These are phyloP conservation scores for Plestiodon gilberti DNA, from an alignment of 2,113 vertebrate genomes.

Conservation along the genomic window DNA sequence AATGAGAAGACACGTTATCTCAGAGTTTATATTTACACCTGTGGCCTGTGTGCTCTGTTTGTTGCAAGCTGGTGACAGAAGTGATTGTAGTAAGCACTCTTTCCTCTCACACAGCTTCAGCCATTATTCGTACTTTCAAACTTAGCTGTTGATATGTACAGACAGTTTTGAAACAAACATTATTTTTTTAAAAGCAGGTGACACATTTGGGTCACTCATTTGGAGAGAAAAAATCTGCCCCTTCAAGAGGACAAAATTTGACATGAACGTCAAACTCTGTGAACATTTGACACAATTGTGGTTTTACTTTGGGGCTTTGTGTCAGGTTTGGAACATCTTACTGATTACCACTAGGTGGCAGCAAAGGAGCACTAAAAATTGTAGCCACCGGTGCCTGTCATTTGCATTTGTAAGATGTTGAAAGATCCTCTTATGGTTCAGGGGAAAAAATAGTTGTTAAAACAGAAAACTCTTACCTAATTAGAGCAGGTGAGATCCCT, in stretches of 20 bases:
- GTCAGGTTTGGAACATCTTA: rapidly evolving
- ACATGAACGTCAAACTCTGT: neutral
- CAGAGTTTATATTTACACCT: neutral
- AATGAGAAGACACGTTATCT: neutral
- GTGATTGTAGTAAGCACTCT: too few relatives aligned
- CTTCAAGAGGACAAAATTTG: neutral
- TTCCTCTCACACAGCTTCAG: neutral
- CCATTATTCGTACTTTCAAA: neutral
- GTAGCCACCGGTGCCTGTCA: neutral
- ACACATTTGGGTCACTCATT: neutral
- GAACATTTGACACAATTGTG: neutral
- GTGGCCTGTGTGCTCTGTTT: neutral
- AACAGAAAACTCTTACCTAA: conserved; percentile 26
- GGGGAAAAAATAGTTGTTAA: conserved; percentile 17
- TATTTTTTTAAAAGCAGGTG: neutral
- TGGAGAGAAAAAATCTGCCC: neutral
- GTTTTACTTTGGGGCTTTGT: neutral
- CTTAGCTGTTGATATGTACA: neutral
- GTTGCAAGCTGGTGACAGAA: neutral
- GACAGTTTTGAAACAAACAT: neutral
- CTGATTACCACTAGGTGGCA: conserved; percentile 81
- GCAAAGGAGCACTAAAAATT: conserved; percentile 79
- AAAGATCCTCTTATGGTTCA: conserved; percentile 15
- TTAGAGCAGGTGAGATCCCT: conserved; percentile 20
- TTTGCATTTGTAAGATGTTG: rapidly evolving